Conservation (phyloP, 2,113 vertebrate genomes). For the Antechinus stuartii region DNA sequence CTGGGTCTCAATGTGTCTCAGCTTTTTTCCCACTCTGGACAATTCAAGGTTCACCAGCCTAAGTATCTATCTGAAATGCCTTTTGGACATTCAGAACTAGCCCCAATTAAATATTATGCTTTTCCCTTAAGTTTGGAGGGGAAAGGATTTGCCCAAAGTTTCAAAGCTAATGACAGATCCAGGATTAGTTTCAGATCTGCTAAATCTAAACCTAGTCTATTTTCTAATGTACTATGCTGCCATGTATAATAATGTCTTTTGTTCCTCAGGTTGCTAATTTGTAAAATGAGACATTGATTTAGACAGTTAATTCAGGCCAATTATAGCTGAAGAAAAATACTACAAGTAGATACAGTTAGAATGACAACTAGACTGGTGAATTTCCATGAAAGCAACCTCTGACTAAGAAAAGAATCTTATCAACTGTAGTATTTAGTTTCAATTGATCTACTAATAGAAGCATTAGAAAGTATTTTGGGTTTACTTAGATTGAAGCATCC, state of each 20-base stretch:
- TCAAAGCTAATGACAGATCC: background rate
- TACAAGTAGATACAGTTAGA: background rate
- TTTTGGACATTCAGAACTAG: background rate
- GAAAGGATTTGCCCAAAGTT: background rate
- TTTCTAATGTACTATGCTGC: background rate
- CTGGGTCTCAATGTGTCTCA: background rate
- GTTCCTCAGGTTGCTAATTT: background rate
- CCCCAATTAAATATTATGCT: background rate
- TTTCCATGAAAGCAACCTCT: background rate
- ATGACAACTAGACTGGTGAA: background rate
- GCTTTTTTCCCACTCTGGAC: background rate
- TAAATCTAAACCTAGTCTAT: background rate
- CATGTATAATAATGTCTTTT: background rate
- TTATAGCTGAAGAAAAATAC: background rate
- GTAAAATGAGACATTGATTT: background rate
- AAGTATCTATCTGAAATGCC: background rate
- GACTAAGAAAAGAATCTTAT: background rate
- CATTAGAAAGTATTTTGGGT: background rate
- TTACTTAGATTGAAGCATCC: background rate
- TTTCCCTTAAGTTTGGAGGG: background rate
- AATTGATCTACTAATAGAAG: background rate
- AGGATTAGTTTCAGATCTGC: background rate
- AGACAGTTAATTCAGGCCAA: background rate
- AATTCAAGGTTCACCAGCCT: background rate
- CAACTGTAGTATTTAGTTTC: background rate